Evolutionary conservation across 1,140 invertebrate species (phyloP), one percentile per base, ranked within the genome.

Genomic region (Formica exsecta): DNA sequence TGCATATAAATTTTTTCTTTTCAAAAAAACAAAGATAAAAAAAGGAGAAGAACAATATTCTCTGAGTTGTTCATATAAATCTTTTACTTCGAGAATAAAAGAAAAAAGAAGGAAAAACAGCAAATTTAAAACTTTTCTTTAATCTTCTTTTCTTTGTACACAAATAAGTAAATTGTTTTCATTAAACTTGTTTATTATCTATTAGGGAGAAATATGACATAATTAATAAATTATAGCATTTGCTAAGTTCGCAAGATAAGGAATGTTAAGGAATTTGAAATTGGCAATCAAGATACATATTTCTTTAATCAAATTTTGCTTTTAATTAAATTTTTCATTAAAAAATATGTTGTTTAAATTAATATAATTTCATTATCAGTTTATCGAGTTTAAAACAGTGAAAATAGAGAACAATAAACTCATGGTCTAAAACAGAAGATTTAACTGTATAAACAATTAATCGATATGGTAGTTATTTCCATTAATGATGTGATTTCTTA

Each of bases 331-430:
- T 44, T 38, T 38, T 44, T 44, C 3, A 44, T 44, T 11, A 44
- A 44, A 11, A 44, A 44, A 44, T 44, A 11, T 13, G 0, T 44
- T 11, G 9, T 11, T 44, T 11, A 44, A 44, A 13, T 44, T 13
- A 44, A 41, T 41, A 41, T 41, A 41, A 44, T 44, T 44, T 44
- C 41, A 0, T 76, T 22, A 5, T 57, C 3, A 6, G 29, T 64
- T 13, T 25, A 80, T 6, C 4, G 76, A 80, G 9, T 6, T 29
- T 7, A 80, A 54, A 19, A 80, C 32, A 13, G 41, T 80, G 19
- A 70, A 4, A n/a, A 36, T 41, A 29, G 48, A 80, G 11, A 80
- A 25, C 3, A 44, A n/a, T 22, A 70, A 16, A 38, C 48, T 80
- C 7, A 80, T 9, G 5, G 11, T 9, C 76, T 80, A 41, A 80